Percentiles rank a stretch among this genome's conserved stretches.
These are phyloP conservation scores for Andricus quercusramuli DNA, from an alignment of 2,888 invertebrate genomes.

Conservation along the genomic window DNA sequence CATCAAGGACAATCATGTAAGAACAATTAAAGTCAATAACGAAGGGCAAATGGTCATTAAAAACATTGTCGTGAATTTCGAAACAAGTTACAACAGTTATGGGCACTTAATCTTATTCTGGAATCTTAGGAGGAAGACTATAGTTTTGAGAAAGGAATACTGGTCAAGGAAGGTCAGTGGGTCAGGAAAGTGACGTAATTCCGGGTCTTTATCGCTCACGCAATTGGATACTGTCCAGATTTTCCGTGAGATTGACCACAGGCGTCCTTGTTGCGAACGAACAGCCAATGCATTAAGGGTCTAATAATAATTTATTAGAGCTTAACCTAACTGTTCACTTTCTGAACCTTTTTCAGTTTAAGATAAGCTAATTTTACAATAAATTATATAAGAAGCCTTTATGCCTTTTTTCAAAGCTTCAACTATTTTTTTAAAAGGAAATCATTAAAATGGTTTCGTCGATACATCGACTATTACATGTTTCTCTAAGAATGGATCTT, in stretches of 20 bases:
- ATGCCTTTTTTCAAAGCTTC: too few relatives aligned
- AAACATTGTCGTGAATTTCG: conserved; percentile 34
- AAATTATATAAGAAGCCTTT: too few relatives aligned
- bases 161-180: conserved; percentile 75
- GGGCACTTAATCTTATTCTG: conserved; percentile 10
- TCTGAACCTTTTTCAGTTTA: neutral
- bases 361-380: neutral
- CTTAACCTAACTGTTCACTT: neutral
- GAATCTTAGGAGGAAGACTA: conserved; percentile 14
- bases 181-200: conserved; percentile 70
- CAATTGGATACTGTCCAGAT: conserved; percentile 61
- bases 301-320: conserved; percentile 20
- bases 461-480: too few relatives aligned
- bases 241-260: conserved; percentile 64
- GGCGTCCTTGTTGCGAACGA: conserved; percentile 55
- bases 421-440: too few relatives aligned
- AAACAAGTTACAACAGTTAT: conserved; percentile 26
- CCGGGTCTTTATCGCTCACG: conserved; percentile 60
- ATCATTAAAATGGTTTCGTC: too few relatives aligned
- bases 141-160: conserved; percentile 18
- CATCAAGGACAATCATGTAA: neutral
- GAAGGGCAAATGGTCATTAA: neutral
- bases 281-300: neutral
- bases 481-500: too few relatives aligned
- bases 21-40: conserved; percentile 1